Evolutionary conservation across 2,797 vertebrate genomes (phyloP).

Genomic region (Morelia viridis): DNA sequence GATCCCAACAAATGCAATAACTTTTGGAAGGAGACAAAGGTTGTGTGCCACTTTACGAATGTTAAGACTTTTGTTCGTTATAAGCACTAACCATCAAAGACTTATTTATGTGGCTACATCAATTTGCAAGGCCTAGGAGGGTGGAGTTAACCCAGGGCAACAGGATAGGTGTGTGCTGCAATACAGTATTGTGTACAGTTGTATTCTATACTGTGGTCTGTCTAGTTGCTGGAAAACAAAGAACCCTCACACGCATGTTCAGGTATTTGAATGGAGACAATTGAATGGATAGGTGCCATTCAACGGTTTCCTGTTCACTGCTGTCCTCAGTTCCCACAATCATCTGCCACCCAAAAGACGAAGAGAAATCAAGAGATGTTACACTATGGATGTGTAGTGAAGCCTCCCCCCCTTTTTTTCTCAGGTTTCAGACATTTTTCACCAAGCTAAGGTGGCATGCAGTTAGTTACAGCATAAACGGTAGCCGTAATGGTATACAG

Average conservation of each 20-base stretch:
- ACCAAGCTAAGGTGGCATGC: neutral
- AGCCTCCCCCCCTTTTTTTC: neutral
- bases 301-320: neutral
- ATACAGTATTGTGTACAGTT: neutral
- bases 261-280: neutral
- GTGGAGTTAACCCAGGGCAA: neutral
- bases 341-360: neutral
- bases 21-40: neutral
- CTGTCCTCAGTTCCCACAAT: neutral
- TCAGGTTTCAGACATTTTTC: neutral
- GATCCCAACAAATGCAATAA: neutral
- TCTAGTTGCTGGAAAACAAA: neutral
- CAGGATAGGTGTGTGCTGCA: neutral
- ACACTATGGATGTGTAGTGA: neutral
- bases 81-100: neutral
- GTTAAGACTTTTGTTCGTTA: neutral
- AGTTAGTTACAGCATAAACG: neutral
- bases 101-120: neutral
- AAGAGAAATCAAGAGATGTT: neutral
- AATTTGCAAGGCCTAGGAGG: neutral
- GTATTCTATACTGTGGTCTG: neutral
- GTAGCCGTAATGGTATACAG: neutral
- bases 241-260: neutral
- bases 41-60: neutral
- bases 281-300: neutral